phyloP scores from a whole-genome alignment of 2,113 vertebrate genomes.

The Hippocampus zosterae region DNA sequence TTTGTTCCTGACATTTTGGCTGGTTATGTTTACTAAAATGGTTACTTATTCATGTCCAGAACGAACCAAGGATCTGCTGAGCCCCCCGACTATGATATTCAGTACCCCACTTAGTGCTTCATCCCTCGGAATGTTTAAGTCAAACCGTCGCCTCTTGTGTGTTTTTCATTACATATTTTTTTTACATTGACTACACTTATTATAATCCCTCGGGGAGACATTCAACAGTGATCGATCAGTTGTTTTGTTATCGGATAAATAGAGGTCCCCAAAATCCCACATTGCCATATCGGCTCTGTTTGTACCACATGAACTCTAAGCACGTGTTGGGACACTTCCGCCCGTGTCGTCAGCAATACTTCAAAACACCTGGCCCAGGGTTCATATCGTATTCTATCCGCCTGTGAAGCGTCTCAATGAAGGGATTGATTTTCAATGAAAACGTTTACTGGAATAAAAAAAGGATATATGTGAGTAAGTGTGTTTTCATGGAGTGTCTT shows the following conservation, averaged over 20 bases:
- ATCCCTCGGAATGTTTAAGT: too few relatives aligned
- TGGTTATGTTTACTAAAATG: too few relatives aligned
- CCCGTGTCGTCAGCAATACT: not conserved
- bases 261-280: not conserved
- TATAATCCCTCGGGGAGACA: too few relatives aligned
- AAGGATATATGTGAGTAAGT: not conserved
- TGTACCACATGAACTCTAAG: not conserved
- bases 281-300: not conserved
- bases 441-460: not conserved
- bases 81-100: too few relatives aligned
- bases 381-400: not conserved
- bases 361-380: not conserved
- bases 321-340: not conserved
- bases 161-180: too few relatives aligned
- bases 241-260: not conserved
- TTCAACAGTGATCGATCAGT: not conserved
- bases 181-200: too few relatives aligned
- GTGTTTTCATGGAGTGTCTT: not conserved
- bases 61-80: too few relatives aligned
- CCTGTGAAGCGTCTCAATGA: not conserved
- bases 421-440: not conserved
- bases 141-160: too few relatives aligned
- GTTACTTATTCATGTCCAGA: too few relatives aligned
- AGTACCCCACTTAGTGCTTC: too few relatives aligned
- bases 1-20: not conserved